Evolutionary conservation across 2,113 vertebrate genomes (phyloP).

Genomic region (Otolemur garnettii): DNA sequence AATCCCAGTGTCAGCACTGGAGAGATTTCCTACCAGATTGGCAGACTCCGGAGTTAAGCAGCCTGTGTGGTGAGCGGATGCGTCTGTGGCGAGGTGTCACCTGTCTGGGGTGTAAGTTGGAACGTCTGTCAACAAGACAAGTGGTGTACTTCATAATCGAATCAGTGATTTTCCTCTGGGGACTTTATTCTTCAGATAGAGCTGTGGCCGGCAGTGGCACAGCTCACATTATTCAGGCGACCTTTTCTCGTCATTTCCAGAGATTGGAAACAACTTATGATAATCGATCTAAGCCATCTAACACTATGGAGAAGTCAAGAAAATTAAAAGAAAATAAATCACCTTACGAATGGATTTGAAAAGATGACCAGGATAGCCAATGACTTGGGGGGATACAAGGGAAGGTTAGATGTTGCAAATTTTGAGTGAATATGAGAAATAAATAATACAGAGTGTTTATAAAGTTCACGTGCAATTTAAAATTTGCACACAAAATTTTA

Average conservation of each 20-base stretch:
- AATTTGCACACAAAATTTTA: too few relatives aligned
- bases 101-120: accelerated
- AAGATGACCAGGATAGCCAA: too few relatives aligned
- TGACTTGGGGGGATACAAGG: neutral
- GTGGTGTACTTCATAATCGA: accelerated
- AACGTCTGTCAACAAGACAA: neutral
- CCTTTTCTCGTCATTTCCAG: neutral
- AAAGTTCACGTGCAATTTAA: too few relatives aligned
- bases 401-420: neutral
- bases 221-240: accelerated
- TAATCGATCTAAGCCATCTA: neutral
- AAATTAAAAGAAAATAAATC: neutral
- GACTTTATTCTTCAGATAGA: too few relatives aligned
- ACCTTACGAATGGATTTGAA: neutral
- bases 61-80: accelerated
- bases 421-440: neutral
- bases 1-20: neutral
- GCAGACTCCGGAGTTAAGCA: neutral
- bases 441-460: neutral
- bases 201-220: accelerated
- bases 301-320: accelerated
- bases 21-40: neutral
- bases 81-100: accelerated
- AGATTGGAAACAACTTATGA: neutral
- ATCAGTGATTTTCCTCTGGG: neutral